Evolutionary conservation across 2,797 vertebrate species (phyloP).

Genomic region (Eulemur rubriventer): DNA sequence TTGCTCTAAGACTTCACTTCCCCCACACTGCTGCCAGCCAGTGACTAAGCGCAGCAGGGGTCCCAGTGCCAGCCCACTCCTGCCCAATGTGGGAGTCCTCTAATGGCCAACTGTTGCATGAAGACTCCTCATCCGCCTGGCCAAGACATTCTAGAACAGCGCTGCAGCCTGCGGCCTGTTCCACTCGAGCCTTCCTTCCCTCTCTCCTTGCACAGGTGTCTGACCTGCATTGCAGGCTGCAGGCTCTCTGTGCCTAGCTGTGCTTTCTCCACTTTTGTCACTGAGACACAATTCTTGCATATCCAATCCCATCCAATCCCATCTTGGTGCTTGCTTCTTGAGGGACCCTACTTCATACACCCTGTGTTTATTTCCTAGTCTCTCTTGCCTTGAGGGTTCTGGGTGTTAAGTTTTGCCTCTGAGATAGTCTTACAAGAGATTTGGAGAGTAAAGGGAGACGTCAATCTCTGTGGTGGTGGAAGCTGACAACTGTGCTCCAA

Average conservation of each 20-base stretch:
- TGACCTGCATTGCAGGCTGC: no score
- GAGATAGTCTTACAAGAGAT: not conserved
- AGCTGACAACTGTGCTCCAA: not conserved
- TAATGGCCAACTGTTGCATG: not conserved
- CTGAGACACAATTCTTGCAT: not conserved
- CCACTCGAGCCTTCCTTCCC: not conserved
- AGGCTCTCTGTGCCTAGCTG: not conserved
- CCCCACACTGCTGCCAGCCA: no score
- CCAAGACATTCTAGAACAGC: not conserved
- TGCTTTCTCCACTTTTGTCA: not conserved
- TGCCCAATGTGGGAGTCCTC: not conserved
- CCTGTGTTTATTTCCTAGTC: not conserved
- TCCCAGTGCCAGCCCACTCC: not conserved
- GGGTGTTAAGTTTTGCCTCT: not conserved
- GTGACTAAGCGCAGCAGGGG: not conserved
- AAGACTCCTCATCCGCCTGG: not conserved
- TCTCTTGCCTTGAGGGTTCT: not conserved
- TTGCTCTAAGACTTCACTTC: not conserved
- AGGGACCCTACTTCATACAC: not conserved
- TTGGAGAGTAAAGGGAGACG: not conserved
- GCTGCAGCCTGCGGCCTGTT: not conserved
- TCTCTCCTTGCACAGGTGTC: not conserved
- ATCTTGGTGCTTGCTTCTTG: not conserved
- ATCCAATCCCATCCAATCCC: not conserved
- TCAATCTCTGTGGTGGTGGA: not conserved